These are phyloP conservation scores for Chaetorhynchus papuensis DNA, from an alignment of 2,113 vertebrate genomes.

Conservation along the genomic window DNA sequence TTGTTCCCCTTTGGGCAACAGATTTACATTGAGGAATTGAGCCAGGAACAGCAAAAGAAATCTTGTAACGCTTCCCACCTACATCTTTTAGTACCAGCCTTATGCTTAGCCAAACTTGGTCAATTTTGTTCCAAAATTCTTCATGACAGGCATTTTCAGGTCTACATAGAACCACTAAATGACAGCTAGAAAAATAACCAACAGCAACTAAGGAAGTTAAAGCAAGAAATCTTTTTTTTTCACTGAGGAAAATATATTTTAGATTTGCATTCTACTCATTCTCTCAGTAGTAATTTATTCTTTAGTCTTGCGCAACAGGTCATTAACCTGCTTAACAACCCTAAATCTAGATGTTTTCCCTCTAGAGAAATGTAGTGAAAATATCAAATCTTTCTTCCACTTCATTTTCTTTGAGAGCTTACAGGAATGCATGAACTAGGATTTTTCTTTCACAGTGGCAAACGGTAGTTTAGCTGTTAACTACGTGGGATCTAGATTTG, in stretches of 20 bases:
- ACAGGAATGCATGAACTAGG: not conserved
- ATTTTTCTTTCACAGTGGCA: not conserved
- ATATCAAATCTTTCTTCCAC: not conserved
- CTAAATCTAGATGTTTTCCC: conserved; percentile 6
- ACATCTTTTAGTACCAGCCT: not conserved
- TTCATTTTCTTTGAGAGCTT: not conserved
- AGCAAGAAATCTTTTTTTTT: not conserved
- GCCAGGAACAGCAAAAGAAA: not conserved
- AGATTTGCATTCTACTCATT: not conserved
- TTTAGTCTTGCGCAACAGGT: conserved; percentile 16
- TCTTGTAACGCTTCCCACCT: not conserved
- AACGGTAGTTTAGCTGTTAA: not conserved
- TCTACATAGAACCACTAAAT: not conserved
- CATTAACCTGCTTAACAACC: conserved; percentile 22
- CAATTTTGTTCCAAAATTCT: not conserved
- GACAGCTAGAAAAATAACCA: not conserved
- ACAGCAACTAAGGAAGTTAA: not conserved
- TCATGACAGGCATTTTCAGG: not conserved
- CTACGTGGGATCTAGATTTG: not conserved
- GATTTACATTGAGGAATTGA: not conserved
- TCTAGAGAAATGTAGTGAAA: not conserved
- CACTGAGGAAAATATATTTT: not conserved
- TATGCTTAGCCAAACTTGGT: not conserved
- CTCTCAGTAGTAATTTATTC: conserved; percentile 6
- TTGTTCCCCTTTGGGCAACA: not conserved